A percentile compares a stretch with the other conserved stretches of the same genome.
These are phyloP conservation scores for Nyctalus aviator DNA, from an alignment of 2,797 vertebrate genomes.

Conservation along the genomic window DNA sequence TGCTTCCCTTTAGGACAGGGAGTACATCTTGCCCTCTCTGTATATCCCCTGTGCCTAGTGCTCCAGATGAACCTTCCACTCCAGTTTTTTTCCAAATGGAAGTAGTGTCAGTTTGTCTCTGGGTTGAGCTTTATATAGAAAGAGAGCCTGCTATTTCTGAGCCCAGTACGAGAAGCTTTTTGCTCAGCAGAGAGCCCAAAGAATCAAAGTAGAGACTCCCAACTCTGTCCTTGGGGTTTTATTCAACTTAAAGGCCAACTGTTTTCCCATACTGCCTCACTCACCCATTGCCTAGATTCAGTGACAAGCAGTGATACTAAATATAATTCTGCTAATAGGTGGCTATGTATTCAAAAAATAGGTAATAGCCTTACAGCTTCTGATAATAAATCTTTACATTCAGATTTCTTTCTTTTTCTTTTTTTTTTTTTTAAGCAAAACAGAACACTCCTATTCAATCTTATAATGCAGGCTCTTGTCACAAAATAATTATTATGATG, in stretches of 20 bases:
- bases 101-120: neutral
- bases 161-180: neutral
- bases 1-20: neutral
- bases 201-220: neutral
- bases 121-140: neutral
- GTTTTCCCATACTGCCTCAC: neutral
- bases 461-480: conserved; percentile 56
- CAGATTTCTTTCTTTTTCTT: neutral
- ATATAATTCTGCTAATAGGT: conserved; percentile 17
- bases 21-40: neutral
- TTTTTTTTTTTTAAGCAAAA: conserved; percentile 46
- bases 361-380: neutral
- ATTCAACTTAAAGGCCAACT: neutral
- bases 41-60: neutral
- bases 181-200: neutral
- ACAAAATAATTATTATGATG: conserved; percentile 55
- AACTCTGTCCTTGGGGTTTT: neutral
- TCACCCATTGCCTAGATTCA: neutral
- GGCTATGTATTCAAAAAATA: conserved; percentile 28
- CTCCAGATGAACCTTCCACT: neutral
- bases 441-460: conserved; percentile 36
- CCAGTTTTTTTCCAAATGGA: neutral
- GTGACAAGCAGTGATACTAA: neutral
- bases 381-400: conserved; percentile 44
- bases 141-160: neutral